Evolutionary conservation across 1,140 invertebrate genomes (phyloP), one percentile per base, ranked within the genome.

Genomic region (Sipha flava): DNA sequence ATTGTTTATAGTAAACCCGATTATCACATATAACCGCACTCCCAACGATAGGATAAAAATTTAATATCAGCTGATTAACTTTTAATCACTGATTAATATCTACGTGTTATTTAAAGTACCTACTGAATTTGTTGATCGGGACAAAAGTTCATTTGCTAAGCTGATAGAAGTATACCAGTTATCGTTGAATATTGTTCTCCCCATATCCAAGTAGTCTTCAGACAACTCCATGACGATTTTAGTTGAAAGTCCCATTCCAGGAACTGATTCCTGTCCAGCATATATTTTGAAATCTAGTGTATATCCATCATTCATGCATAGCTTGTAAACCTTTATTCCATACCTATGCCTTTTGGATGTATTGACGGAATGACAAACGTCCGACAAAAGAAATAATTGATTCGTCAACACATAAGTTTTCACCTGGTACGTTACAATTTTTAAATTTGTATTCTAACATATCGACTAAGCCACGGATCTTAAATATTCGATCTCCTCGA

Each of bases 81-180:
- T n/a, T n/a, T n/a, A n/a, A n/a, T n/a, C n/a, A n/a, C n/a, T n/a
- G n/a, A n/a, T n/a, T n/a, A n/a, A n/a, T n/a, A n/a, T n/a, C n/a
- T n/a, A n/a, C n/a, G n/a, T n/a, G n/a, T n/a, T n/a, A 82, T 59
- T 84, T 80, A 79, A 88, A 57, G 86, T 88, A 70, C 87, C 86
- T 79, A 86, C 82, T 21, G 86, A 82, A 85, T 87, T 84, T 7
- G 86, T 88, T 81, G 87, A 82, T 79, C 83, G 84, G 47, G 83
- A 68, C 79, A 87, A 80, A 82, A 87, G 81, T 81, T 81, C 81
- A 79, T 85, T 77, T 77, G 86, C 85, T 79, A 87, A 82, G 75
- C 83, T 43, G 73, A 86, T 82, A 82, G 85, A 86, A 29, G 84
- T 85, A 80, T 85, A 87, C 82, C 81, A 86, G 79, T 84, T 83